phyloP scores from a whole-genome alignment of 2,888 invertebrate genomes.

The Mythimna impura region DNA sequence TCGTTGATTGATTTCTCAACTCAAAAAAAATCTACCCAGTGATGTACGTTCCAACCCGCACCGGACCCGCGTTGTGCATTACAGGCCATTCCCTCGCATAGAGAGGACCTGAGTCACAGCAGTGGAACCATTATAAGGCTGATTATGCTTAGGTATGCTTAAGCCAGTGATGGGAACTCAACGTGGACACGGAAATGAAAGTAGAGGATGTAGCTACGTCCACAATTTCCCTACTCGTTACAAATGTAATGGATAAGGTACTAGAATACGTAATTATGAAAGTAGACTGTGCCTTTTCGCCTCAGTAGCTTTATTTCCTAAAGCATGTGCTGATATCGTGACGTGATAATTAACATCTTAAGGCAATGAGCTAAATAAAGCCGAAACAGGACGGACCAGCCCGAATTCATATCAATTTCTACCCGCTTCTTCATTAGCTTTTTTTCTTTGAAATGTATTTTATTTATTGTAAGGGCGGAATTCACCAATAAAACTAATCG shows the following conservation, averaged over 20 bases:
- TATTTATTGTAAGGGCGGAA: too few species aligned
- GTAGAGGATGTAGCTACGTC: not conserved
- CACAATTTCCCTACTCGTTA: not conserved
- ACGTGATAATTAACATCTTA: not conserved
- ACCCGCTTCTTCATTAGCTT: too few species aligned
- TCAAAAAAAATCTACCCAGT: too few species aligned
- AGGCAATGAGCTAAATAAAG: not conserved
- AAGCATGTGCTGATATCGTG: not conserved
- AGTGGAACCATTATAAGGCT: too few species aligned
- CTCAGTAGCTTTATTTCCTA: conserved; percentile 14
- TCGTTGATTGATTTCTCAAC: too few species aligned
- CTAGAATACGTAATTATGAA: conserved; percentile 29
- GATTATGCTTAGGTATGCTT: too few species aligned
- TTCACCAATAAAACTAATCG: too few species aligned
- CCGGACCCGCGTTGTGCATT: too few species aligned
- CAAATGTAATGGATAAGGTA: conserved; percentile 3
- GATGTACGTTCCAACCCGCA: too few species aligned
- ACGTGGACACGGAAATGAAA: conserved; percentile 14
- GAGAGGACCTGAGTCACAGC: not conserved
- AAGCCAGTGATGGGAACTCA: conserved; percentile 1
- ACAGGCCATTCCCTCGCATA: too few species aligned
- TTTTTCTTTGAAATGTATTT: too few species aligned
- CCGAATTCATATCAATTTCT: not conserved
- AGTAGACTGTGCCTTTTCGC: conserved; percentile 9
- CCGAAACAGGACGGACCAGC: too few species aligned